These are phyloP conservation scores for Biston stratarius DNA, from an alignment of 2,888 invertebrate species.

Conservation along the genomic window DNA sequence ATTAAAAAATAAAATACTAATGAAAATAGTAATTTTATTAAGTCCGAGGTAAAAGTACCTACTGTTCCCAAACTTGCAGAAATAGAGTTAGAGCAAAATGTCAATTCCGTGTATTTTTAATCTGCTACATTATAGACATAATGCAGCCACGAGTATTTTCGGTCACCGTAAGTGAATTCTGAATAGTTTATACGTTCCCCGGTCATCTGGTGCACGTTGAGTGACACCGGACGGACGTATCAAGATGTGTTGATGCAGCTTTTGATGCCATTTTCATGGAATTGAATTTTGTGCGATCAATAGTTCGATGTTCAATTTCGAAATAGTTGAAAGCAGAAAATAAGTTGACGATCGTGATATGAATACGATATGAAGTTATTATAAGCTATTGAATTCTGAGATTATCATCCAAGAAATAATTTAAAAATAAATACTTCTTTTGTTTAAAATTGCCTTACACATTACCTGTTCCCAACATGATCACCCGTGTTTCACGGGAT, in stretches of 20 bases:
- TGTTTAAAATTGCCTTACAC: no score
- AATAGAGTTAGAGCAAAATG: no score
- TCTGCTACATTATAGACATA: conserved; percentile 3
- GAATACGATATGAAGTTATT: background rate
- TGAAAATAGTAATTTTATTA: no score
- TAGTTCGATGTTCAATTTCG: background rate
- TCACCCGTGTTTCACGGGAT: no score
- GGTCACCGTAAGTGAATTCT: conserved; percentile 14
- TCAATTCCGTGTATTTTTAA: background rate
- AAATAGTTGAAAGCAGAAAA: background rate
- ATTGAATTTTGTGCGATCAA: conserved; percentile 30
- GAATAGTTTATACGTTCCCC: conserved; percentile 37
- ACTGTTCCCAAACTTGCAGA: background rate
- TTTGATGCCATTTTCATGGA: conserved; percentile 22
- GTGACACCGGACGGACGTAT: conserved; percentile 33
- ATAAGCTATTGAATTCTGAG: background rate
- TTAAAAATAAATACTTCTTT: no score
- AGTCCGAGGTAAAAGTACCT: no score
- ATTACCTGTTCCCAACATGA: no score
- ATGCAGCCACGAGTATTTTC: conserved; percentile 39
- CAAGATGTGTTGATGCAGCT: conserved; percentile 33
- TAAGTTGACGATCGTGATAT: background rate
- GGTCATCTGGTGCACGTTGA: conserved; percentile 26
- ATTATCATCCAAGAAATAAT: no score
- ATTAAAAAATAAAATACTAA: no score